phyloP scores from a whole-genome alignment of 35 echinoderm and acorn worm species.

The Nesometra sesokonis region DNA sequence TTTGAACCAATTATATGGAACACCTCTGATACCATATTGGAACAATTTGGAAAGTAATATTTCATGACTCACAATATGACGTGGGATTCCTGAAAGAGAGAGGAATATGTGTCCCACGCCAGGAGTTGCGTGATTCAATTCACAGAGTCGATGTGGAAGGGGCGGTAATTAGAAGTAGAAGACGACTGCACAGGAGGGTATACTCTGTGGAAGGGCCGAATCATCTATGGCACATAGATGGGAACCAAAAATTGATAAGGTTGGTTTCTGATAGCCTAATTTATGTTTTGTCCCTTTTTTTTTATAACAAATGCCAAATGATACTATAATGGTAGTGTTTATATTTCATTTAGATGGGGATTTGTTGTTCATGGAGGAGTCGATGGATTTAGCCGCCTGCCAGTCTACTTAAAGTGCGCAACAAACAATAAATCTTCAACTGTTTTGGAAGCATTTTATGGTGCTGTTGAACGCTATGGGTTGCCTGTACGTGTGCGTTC shows the following conservation, averaged over 20 bases:
- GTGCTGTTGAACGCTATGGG: conserved; percentile 8
- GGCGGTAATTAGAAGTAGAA: conserved; percentile 14
- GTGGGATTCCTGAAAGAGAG: background rate
- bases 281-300: too few species aligned
- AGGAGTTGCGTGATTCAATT: conserved; percentile 21
- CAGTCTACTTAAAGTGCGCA: background rate
- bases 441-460: background rate
- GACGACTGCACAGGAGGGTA: conserved; percentile 13
- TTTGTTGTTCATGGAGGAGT: conserved; percentile 17
- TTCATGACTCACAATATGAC: too few species aligned
- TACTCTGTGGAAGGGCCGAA: conserved; percentile 56
- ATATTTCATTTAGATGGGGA: conserved; percentile 1
- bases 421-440: conserved; percentile 4
- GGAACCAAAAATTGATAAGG: conserved; percentile 61
- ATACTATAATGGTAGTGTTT: too few species aligned
- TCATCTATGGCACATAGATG: conserved; percentile 64
- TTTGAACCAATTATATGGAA: too few species aligned
- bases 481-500: conserved; percentile 20
- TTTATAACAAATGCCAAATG: too few species aligned
- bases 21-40: too few species aligned
- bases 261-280: background rate
- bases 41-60: too few species aligned
- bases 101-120: conserved; percentile 5
- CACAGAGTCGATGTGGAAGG: conserved; percentile 17
- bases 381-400: background rate